These are phyloP conservation scores for Amphiprion ocellaris DNA, from an alignment of 2,113 vertebrate genomes.

Conservation along the genomic window DNA sequence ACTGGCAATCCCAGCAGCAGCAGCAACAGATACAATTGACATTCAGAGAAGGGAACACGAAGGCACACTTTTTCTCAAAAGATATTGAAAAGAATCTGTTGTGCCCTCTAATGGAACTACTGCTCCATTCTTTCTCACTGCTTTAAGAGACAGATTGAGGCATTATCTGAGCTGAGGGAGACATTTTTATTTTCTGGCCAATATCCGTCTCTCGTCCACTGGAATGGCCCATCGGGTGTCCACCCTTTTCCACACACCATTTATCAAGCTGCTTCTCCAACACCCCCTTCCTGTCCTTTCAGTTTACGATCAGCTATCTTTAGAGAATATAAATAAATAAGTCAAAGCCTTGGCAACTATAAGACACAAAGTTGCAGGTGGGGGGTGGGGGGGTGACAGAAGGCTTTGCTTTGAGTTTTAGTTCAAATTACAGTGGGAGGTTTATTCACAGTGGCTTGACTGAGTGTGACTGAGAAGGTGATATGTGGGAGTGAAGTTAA, in stretches of 20 bases:
- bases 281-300: neutral
- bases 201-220: slow-evolving; percentile 35
- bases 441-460: neutral
- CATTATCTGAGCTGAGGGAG: slow-evolving; percentile 64
- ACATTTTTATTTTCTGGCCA: slow-evolving; percentile 58
- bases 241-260: slow-evolving; percentile 38
- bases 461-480: slow-evolving; percentile 37
- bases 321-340: slow-evolving; percentile 58
- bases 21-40: slow-evolving; percentile 38
- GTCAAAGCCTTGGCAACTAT: slow-evolving; percentile 29
- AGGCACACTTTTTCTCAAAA: slow-evolving; percentile 24
- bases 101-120: slow-evolving; percentile 52
- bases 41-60: slow-evolving; percentile 32
- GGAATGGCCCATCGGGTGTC: slow-evolving; percentile 57
- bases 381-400: slow-evolving; percentile 8
- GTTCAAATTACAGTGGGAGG: slow-evolving; percentile 22
- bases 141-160: slow-evolving; percentile 67
- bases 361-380: slow-evolving; percentile 48
- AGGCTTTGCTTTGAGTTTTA: slow-evolving; percentile 26
- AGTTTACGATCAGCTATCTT: slow-evolving; percentile 44
- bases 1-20: neutral
- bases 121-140: slow-evolving; percentile 27
- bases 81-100: slow-evolving; percentile 47
- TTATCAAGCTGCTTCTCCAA: slow-evolving; percentile 55
- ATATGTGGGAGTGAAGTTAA: slow-evolving; percentile 29